Percentiles rank a stretch among this genome's conserved stretches.
These are phyloP conservation scores for Ectropis grisescens DNA, from an alignment of 1,140 invertebrate species.

Conservation along the genomic window DNA sequence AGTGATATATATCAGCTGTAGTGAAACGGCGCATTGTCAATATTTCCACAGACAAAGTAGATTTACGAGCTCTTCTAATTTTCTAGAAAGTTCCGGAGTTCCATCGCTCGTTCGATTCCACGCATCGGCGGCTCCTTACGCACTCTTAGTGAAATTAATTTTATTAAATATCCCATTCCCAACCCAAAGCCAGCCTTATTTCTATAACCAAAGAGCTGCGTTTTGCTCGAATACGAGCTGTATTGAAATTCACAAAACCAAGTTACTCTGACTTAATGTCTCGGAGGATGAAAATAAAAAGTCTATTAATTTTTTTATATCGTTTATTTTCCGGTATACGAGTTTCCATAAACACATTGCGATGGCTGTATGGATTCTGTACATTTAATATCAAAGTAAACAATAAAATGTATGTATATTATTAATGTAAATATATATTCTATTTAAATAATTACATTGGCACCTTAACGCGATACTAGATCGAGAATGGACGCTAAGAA, in stretches of 20 bases:
- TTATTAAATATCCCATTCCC: constrained; percentile 18
- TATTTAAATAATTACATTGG: constrained; percentile 42
- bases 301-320: not conserved
- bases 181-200: constrained; percentile 5
- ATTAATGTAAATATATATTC: constrained; percentile 63
- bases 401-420: constrained; percentile 53
- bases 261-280: constrained; percentile 4
- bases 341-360: constrained; percentile 48
- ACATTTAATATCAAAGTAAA: constrained; percentile 61
- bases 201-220: not conserved
- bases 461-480: constrained; percentile 34
- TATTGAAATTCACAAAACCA: not conserved
- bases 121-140: constrained; percentile 20
- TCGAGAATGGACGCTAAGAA: constrained; percentile 35
- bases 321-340: constrained; percentile 53
- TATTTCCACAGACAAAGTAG: too few relatives aligned
- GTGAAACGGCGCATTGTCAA: too few relatives aligned
- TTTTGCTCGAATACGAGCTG: not conserved
- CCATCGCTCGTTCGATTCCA: constrained; percentile 15
- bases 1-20: too few relatives aligned
- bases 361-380: constrained; percentile 50
- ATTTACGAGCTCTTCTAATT: too few relatives aligned
- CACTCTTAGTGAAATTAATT: constrained; percentile 27
- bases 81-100: too few relatives aligned
- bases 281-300: not conserved